phyloP scores from a whole-genome alignment of 2,113 vertebrate genomes.

The Colaptes auratus region DNA sequence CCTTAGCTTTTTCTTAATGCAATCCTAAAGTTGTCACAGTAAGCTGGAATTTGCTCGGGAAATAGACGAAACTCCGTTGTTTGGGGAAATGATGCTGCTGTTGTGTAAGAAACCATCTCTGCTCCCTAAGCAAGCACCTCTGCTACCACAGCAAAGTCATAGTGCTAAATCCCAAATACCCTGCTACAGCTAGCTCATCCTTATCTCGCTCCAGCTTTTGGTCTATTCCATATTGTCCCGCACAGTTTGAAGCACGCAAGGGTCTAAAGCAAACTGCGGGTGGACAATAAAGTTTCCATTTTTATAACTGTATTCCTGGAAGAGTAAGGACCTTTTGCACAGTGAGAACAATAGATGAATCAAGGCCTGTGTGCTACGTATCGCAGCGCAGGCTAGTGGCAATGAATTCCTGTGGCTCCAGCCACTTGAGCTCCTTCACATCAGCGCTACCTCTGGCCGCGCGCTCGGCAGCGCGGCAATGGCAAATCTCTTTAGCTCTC shows the following conservation, averaged over 20 bases:
- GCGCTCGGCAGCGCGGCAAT: accelerated
- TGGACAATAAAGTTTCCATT: conserved; percentile 58
- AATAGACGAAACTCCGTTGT: not conserved
- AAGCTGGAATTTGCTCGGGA: not conserved
- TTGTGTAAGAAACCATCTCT: not conserved
- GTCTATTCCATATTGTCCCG: not conserved
- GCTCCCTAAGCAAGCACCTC: conserved; percentile 48
- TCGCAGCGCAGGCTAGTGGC: not conserved
- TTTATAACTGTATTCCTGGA: conserved; percentile 73
- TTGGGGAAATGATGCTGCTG: not conserved
- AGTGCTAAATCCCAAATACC: not conserved
- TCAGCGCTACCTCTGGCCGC: accelerated
- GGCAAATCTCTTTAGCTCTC: not conserved
- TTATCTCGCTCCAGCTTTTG: not conserved
- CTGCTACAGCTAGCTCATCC: not conserved
- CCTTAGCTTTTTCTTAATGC: conserved; percentile 45
- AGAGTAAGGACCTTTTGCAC: conserved; percentile 62
- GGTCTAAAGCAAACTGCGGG: not conserved
- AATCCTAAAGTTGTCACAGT: conserved; percentile 18
- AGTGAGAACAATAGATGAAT: conserved; percentile 68
- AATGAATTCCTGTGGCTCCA: not conserved
- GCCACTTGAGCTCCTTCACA: not conserved
- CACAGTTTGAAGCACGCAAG: not conserved
- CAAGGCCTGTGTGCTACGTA: conserved; percentile 25
- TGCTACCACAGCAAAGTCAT: conserved; percentile 77